Conservation (phyloP, 2,888 invertebrate genomes). For the Zeuzera pyrina region DNA sequence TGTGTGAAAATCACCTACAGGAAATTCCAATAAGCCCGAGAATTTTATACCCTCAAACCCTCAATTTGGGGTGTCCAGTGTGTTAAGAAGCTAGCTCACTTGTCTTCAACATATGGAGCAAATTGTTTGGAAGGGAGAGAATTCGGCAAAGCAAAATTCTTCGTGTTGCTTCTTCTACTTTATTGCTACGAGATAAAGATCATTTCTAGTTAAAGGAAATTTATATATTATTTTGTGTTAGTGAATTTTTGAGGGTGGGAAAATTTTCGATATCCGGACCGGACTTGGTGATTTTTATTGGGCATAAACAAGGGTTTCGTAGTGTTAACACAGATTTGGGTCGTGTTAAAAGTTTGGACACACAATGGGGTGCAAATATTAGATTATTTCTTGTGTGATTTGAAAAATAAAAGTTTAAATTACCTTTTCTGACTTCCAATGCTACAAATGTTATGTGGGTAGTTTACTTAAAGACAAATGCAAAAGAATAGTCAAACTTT, state of each 20-base stretch:
- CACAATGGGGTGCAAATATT: conserved; percentile 36
- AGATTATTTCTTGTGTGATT: neutral
- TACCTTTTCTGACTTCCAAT: too few species aligned
- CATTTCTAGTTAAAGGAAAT: neutral
- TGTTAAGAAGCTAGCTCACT: conserved; percentile 60
- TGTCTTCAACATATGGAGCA: conserved; percentile 62
- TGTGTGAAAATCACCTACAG: conserved; percentile 53
- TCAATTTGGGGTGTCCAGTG: conserved; percentile 64
- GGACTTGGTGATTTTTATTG: conserved; percentile 66
- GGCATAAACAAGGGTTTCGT: conserved; percentile 50
- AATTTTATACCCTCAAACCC: conserved; percentile 52
- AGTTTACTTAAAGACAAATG: too few species aligned
- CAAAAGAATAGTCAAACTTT: too few species aligned
- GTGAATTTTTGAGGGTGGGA: conserved; percentile 53
- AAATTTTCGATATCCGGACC: conserved; percentile 61
- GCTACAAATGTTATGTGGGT: too few species aligned
- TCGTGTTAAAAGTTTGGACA: conserved; percentile 46
- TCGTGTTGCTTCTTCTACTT: conserved; percentile 14
- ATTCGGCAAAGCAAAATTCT: conserved; percentile 13
- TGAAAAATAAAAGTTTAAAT: too few species aligned
- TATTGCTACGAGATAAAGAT: conserved; percentile 4
- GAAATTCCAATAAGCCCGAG: conserved; percentile 64
- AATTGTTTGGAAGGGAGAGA: conserved; percentile 46
- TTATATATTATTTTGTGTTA: conserved; percentile 16
- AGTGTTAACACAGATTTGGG: conserved; percentile 47